Percentiles rank a stretch among this genome's conserved stretches.
Evolutionary conservation across 2,113 vertebrate genomes (phyloP).

Genomic region (Eurypyga helias): DNA sequence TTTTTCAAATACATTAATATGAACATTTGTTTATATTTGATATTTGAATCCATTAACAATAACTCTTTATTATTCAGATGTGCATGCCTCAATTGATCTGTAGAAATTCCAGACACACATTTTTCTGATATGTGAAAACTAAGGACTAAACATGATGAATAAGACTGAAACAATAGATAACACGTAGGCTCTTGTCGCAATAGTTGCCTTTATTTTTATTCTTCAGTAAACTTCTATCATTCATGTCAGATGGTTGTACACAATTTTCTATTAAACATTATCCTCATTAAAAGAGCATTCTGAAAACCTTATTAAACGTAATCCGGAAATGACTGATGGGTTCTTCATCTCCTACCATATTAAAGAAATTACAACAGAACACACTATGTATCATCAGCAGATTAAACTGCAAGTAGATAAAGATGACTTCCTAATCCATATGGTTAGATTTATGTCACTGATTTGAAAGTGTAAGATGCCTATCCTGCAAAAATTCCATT

Average conservation of each 20-base stretch:
- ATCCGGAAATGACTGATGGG: constrained; percentile 37
- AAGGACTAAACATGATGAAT: not conserved
- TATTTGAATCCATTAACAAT: not conserved
- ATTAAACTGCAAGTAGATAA: constrained; percentile 66
- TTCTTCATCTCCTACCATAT: constrained; percentile 26
- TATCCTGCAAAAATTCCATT: constrained; percentile 53
- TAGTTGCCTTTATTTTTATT: not conserved
- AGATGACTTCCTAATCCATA: constrained; percentile 57
- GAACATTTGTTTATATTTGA: not conserved
- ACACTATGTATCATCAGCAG: constrained; percentile 36
- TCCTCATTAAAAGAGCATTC: constrained; percentile 45
- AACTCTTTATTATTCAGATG: not conserved
- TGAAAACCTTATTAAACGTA: constrained; percentile 34
- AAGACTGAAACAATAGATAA: not conserved
- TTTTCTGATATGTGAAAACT: not conserved
- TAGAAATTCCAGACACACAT: not conserved
- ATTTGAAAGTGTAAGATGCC: constrained; percentile 30
- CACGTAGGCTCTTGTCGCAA: not conserved
- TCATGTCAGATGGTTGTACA: not conserved
- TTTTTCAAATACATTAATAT: not conserved
- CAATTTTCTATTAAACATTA: constrained; percentile 43
- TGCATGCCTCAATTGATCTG: not conserved
- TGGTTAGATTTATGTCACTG: constrained; percentile 60
- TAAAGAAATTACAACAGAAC: constrained; percentile 56
- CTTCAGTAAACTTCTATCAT: not conserved